Evolutionary conservation across 2,113 vertebrate species (phyloP).

Genomic region (Paralichthys olivaceus): DNA sequence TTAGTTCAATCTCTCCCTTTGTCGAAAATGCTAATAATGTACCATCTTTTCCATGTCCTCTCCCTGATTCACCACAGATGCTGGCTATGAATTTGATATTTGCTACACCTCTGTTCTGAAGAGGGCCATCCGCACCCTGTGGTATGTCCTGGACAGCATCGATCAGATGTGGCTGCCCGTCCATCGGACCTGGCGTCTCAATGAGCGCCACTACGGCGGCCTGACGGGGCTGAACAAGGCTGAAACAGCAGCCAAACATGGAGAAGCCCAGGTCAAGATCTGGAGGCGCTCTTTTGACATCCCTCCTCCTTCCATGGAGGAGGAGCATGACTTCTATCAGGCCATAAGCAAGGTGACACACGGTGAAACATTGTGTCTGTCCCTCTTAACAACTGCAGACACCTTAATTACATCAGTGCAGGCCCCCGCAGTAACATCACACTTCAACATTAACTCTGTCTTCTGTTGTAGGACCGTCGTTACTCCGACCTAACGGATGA

Average conservation of each 20-base stretch:
- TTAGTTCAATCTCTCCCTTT: neutral
- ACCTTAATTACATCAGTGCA: neutral
- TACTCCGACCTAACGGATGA: slow-evolving; percentile 83
- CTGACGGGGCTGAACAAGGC: slow-evolving; percentile 93
- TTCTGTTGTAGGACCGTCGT: slow-evolving; percentile 83
- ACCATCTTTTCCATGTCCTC: neutral
- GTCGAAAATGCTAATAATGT: neutral
- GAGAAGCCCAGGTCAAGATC: slow-evolving; percentile 93
- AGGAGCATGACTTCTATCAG: slow-evolving; percentile 84
- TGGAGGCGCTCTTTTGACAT: slow-evolving; percentile 92
- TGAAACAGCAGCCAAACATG: slow-evolving; percentile 90
- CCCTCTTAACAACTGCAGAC: neutral
- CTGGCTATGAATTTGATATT: slow-evolving; percentile 89
- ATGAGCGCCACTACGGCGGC: slow-evolving; percentile 93
- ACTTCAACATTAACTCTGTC: neutral
- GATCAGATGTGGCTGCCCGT: slow-evolving; percentile 96
- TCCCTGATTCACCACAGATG: slow-evolving; percentile 71
- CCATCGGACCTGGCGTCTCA: slow-evolving; percentile 90
- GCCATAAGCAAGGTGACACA: slow-evolving; percentile 77
- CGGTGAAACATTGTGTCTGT: neutral
- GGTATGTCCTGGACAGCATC: slow-evolving; percentile 88
- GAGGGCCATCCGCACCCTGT: slow-evolving; percentile 90
- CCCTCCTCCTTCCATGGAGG: slow-evolving; percentile 90
- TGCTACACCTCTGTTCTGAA: slow-evolving; percentile 94
- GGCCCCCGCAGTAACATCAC: neutral